Base-by-base conservation (phyloP, 2,113 vertebrate genomes). In the Regulus satrapa region DNA sequence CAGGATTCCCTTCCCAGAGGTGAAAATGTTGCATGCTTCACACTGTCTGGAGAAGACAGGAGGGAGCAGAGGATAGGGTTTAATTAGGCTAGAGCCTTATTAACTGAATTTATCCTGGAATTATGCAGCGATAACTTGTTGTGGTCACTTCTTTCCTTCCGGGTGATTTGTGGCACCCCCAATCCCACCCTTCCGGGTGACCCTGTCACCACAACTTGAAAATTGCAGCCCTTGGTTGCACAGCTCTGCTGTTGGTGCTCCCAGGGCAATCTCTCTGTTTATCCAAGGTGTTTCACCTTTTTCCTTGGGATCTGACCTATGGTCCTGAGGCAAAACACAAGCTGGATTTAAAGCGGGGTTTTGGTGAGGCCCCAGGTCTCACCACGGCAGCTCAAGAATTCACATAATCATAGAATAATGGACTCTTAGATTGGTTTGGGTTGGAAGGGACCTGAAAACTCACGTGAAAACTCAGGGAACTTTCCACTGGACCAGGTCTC, bases 41-140 rank as follows among this genome's bases (percentile, higher is more conserved):
- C 38, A 3, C 26, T 59, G 36, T 32, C 69, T 55, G 1, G 10
- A 87, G 52, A 46, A 73, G 48, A 92, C 62, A 19, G 26, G n/a
- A 72, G 21, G 19, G 18, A 88, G 32, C 49, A 80, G 66, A 91
- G 13, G 45, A 56, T 38, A 49, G 36, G 28, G 18, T 66, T 91
- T 92, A 92, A 80, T 92, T 62, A 86, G 68, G 49, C 59, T 46
- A 66, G 63, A 58, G 76, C 45, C 89, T 89, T 66, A 80, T 88
- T 76, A 76, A 63, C 32, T 58, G 20, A 32, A 12, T 89, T 68
- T 86, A 26, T 83, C 56, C 73, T n/a, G 67, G 82, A 90, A 76
- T 88, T 56, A 4, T 0, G 2, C 71, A 55, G 56, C 8, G 71
- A 43, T 31, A 52, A 67, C n/a, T 59, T 40, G 18, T 5, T 0